Base-by-base conservation (phyloP, 2,113 vertebrate species). In the Xenopus borealis region DNA sequence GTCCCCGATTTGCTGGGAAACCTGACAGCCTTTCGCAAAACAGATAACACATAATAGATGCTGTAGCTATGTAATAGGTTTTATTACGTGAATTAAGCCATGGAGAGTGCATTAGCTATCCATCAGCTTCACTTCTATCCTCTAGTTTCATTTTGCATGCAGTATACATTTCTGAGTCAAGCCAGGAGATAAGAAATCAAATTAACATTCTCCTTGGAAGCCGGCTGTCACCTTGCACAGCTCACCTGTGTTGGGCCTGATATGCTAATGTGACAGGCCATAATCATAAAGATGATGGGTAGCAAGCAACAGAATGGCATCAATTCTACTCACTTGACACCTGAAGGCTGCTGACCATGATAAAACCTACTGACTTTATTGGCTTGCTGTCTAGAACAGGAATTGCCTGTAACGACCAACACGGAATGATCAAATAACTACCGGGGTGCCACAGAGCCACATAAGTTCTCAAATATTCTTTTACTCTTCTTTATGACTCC, bases 231-330 rank as follows among this genome's bases (percentile, higher is more conserved):
- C 74, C 66, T 77, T 70, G 74, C 61, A 46, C 47, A 20, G 19
- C 59, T 69, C 66, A 77, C 74, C 74, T 70, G 67, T 64, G 74
- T 46, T 77, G 74, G 63, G 66, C 66, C 44, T 61, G 61, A 23
- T 77, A 77, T 70, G 66, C 47, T 77, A 77, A 77, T 77, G 66
- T 47, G 74, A 70, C 67, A 64, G 74, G 33, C 46, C 59, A 58
- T 77, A 69, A 77, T 70, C 67, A 77, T 77, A 77, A 77, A 69
- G 47, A 77, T 77, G 74, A 77, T 77, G 30, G 69, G 59, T 75
- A 12, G 64, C 57, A 64, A 57, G 59, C 66, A 70, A 62, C n/a
- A 13, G 66, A 30, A 64, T 30, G 64, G n/a, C 73, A 77, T 77
- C 67, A 77, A 30, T 77, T 64, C 61, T 70, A 16, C 59, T 70